Evolutionary conservation across 92 coral and sea anemone genomes (phyloP).

Genomic region (Epizoanthus scotinus): DNA sequence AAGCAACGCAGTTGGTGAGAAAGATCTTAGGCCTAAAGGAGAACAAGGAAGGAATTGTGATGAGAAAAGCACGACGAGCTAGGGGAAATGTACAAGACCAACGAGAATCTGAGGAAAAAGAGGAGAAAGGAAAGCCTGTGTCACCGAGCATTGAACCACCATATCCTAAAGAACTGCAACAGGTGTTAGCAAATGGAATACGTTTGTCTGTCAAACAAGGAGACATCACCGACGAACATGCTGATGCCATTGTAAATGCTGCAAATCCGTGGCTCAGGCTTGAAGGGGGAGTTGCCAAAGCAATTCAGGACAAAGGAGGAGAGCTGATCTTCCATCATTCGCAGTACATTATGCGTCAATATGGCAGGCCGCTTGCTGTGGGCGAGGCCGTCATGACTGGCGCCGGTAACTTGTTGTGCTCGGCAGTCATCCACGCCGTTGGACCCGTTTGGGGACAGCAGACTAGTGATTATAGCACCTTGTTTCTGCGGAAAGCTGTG

Average conservation of each 20-base stretch:
- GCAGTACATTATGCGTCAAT: not conserved
- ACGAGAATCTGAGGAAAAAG: not conserved
- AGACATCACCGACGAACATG: conserved; percentile 68
- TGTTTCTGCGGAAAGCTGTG: conserved; percentile 48
- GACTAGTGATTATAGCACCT: not conserved
- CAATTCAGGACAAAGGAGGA: conserved; percentile 88
- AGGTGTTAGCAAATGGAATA: conserved; percentile 47
- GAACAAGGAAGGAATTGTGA: not conserved
- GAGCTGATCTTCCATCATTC: conserved; percentile 55
- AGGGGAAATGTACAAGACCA: too few species aligned
- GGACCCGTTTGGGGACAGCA: conserved; percentile 70
- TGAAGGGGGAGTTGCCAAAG: conserved; percentile 75
- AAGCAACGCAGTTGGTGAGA: not conserved
- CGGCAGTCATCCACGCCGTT: conserved; percentile 69
- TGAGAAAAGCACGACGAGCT: not conserved
- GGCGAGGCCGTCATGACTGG: conserved; percentile 62
- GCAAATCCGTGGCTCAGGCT: conserved; percentile 63
- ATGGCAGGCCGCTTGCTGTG: not conserved
- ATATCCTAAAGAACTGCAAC: not conserved
- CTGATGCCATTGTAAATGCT: conserved; percentile 82
- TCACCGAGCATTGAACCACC: not conserved
- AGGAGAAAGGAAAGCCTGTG: too few species aligned
- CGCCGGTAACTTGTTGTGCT: conserved; percentile 68
- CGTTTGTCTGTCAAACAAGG: conserved; percentile 73
- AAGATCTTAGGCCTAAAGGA: not conserved